Evolutionary conservation across 2,113 vertebrate genomes (phyloP), one percentile per base, ranked within the genome.

Genomic region (Mus spicilegus): DNA sequence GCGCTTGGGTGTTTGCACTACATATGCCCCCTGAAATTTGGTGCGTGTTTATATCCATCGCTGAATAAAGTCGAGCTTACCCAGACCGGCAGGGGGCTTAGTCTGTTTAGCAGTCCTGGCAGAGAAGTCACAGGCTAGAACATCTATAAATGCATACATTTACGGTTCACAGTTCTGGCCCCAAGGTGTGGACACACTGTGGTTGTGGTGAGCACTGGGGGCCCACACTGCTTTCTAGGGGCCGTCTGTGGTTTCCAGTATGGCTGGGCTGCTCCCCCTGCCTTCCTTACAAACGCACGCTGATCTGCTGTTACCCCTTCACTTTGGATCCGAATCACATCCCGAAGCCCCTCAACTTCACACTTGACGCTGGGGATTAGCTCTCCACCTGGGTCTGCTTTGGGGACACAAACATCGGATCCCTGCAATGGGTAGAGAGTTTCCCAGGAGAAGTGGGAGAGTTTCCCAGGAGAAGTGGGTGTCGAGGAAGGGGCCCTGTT

Each of bases 21-120:
- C 84, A 70, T 88, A 80, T 30, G 24, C 73, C 26, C 36, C 63
- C 86, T 96, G 81, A 88, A 86, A 94, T 69, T 54, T 26, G 91
- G 75, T 72, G 88, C 46, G 33, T 56, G 61, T 13, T n/a, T 89
- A 87, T 46, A 93, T 63, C 95, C 82, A 70, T 90, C 70, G 58
- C 46, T 51, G 28, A 87, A 92, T 36, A 91, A 91, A 89, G 26
- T 77, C 33, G 58, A 85, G 46, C 77, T 95, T 91, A 77, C 42
- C 65, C 56, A 46, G 61, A 67, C 89, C 30, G 93, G 70, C 54
- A 46, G 56, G 49, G 58, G 30, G 28, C 61, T 85, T 75, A 61
- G 63, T 56, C 30, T 22, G 33, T 61, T 76, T n/a, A 85, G n/a
- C 49, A 86, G 20, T 33, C 11, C 13, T 16, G 13, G 73, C 81